Conservation (phyloP, 2,888 invertebrate species). For the Lomographa bimaculata region DNA sequence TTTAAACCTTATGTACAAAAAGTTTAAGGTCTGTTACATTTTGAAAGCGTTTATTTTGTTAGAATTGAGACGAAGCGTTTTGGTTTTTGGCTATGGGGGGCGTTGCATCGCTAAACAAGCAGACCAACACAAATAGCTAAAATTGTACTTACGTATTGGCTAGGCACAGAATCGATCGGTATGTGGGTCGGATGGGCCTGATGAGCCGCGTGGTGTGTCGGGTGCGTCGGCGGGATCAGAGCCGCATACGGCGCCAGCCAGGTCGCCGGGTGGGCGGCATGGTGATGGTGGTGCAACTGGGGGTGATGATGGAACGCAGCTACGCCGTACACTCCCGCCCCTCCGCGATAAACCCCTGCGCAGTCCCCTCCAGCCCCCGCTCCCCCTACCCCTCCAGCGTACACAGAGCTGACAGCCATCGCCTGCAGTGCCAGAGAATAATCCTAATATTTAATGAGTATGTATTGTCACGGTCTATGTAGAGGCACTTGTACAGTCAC, state of each 20-base stretch:
- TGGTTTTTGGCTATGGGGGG: too few relatives aligned
- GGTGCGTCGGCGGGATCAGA: conserved; percentile 68
- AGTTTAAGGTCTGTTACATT: too few relatives aligned
- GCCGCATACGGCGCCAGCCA: conserved; percentile 78
- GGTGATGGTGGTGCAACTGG: conserved; percentile 73
- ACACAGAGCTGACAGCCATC: conserved; percentile 75
- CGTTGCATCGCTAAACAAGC: too few relatives aligned
- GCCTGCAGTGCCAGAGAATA: conserved; percentile 45
- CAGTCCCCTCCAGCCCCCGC: conserved; percentile 65
- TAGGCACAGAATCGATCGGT: conserved; percentile 77
- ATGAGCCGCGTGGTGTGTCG: conserved; percentile 63
- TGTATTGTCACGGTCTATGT: conserved; percentile 25
- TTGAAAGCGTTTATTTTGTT: too few relatives aligned
- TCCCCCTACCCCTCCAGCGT: conserved; percentile 65
- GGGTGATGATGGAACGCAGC: conserved; percentile 75
- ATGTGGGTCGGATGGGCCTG: conserved; percentile 69
- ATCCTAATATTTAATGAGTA: conserved; percentile 32
- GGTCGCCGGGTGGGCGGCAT: conserved; percentile 68
- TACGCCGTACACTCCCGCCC: conserved; percentile 72
- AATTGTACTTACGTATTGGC: conserved; percentile 78
- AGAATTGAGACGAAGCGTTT: too few relatives aligned
- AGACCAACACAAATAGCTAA: too few relatives aligned
- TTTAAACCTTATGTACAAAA: too few relatives aligned
- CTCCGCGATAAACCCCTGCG: conserved; percentile 73
- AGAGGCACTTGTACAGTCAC: conserved; percentile 16